Evolutionary conservation across 2,113 vertebrate genomes (phyloP), one percentile per base, ranked within the genome.

Genomic region (Gambusia affinis): DNA sequence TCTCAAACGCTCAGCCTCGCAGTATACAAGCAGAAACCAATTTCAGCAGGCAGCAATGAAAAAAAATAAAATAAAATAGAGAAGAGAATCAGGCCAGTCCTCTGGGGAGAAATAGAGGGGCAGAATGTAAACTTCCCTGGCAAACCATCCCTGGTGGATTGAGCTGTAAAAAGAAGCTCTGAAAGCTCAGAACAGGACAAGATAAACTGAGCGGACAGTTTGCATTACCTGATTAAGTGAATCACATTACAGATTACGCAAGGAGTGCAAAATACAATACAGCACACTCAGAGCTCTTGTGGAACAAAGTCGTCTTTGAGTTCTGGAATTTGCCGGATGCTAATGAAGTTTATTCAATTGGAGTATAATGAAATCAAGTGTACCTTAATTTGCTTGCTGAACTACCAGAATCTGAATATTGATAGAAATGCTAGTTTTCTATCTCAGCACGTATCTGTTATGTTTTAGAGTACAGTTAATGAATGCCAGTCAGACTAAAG

Each of bases 101-200:
- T 91, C 91, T 63, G 76, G 91, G 88, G 91, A 87, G 76, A 87
- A 80, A 92, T 90, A 80, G 83, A 88, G 84, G 85, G 87, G 87
- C 88, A 88, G 84, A 92, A 92, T 91, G 90, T 93, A 91, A 93
- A 93, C 91, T 91, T 93, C 87, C 72, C 78, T 83, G 79, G 89
- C 83, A 87, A 92, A 85, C 76, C 70, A 86, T 88, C 88, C 89
- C 85, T 30, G 65, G 88, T 85, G 87, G 89, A 84, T 87, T 87
- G 73, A 81, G 88, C 85, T 87, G 87, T 88, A 88, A 88, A 91
- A 91, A 91, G 84, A 90, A 81, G 71, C 80, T 75, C 75, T 87
- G 84, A 1, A 90, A 81, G 82, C 78, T 83, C 80, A 75, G 73
- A 82, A 67, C 67, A 85, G 79, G 80, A 80, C 64, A 78, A 87